Percentiles rank a stretch among this genome's conserved stretches.
Evolutionary conservation across 2,113 vertebrate species (phyloP).

Genomic region (Daphoenositta chrysoptera): DNA sequence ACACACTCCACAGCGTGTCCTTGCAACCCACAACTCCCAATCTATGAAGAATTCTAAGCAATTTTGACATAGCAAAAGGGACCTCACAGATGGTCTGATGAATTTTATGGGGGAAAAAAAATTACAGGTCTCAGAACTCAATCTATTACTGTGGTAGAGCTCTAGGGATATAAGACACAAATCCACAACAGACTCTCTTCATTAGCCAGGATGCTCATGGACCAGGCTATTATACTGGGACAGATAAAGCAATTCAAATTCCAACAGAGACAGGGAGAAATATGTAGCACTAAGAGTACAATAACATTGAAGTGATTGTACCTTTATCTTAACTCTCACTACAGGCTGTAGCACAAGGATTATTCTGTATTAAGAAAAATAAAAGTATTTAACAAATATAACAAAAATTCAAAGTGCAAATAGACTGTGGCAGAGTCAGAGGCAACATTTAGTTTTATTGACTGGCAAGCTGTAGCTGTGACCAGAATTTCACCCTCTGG

Average conservation of each 20-base stretch:
- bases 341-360: neutral
- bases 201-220: neutral
- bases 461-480: neutral
- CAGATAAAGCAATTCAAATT: neutral
- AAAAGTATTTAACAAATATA: neutral
- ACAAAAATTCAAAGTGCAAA: neutral
- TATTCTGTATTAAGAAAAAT: neutral
- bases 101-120: neutral
- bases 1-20: neutral
- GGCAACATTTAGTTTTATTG: neutral
- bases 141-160: neutral
- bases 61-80: neutral
- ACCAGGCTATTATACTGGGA: neutral
- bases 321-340: neutral
- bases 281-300: neutral
- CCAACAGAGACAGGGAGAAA: neutral
- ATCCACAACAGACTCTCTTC: neutral
- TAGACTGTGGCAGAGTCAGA: neutral
- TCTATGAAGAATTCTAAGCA: neutral
- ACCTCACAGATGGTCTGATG: neutral
- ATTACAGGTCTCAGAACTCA: neutral
- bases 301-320: neutral
- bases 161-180: neutral
- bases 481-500: neutral
- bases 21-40: neutral